phyloP scores from a whole-genome alignment of 2,797 vertebrate species.

The Melopsittacus undulatus region DNA sequence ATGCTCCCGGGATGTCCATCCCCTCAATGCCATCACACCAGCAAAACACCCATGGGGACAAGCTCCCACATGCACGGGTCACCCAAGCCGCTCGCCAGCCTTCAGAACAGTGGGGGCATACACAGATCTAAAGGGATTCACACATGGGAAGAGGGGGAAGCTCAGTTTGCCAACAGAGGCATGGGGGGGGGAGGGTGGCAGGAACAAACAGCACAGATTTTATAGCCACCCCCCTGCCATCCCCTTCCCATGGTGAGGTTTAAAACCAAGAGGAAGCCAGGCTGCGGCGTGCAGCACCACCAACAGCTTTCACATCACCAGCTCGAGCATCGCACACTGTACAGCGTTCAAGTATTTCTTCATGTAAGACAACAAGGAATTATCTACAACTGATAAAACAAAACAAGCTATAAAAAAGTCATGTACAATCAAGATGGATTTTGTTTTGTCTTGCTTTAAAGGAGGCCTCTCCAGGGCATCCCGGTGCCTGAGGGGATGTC shows the following conservation, averaged over 20 bases:
- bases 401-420: conserved; percentile 43
- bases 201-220: not conserved
- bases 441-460: not conserved
- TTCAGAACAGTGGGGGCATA: not conserved
- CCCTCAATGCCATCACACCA: not conserved
- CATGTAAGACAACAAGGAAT: conserved; percentile 71
- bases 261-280: not conserved
- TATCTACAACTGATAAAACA: conserved; percentile 62
- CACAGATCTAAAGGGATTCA: not conserved
- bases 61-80: not conserved
- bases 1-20: accelerated
- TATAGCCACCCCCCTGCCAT: not conserved
- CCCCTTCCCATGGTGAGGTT: not conserved
- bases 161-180: not conserved
- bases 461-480: not conserved
- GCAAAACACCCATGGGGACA: not conserved
- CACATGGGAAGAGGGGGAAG: accelerated
- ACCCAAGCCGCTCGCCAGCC: not conserved
- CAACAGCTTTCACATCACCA: conserved; percentile 36
- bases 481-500: not conserved
- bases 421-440: conserved; percentile 58
- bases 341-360: conserved; percentile 80
- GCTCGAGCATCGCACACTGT: conserved; percentile 44
- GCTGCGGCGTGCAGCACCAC: not conserved
- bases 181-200: not conserved